Evolutionary conservation across 2,797 vertebrate genomes (phyloP).

Genomic region (Oophaga sylvatica): DNA sequence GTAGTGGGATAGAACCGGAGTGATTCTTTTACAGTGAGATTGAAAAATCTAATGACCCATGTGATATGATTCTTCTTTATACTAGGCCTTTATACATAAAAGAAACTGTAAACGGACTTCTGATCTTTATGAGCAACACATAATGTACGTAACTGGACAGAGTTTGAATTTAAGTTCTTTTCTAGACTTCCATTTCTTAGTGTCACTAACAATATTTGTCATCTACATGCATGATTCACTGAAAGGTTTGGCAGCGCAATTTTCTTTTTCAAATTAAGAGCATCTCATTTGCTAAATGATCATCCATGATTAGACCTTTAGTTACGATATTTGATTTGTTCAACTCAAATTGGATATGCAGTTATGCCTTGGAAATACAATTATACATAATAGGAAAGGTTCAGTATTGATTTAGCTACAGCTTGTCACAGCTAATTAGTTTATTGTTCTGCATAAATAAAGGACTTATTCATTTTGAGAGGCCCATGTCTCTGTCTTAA

Average conservation of each 20-base stretch:
- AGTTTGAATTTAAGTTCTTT: slow-evolving; percentile 1
- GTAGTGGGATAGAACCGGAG: no score
- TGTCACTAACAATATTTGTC: slow-evolving; percentile 56
- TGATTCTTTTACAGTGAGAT: no score
- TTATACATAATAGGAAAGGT: slow-evolving; percentile 62
- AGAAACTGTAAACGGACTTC: neutral
- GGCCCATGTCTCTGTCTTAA: slow-evolving; percentile 55
- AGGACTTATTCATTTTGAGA: slow-evolving; percentile 60
- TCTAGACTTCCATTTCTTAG: slow-evolving; percentile 9
- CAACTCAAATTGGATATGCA: slow-evolving; percentile 62
- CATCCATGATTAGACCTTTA: slow-evolving; percentile 62
- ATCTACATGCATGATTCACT: slow-evolving; percentile 41
- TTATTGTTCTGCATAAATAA: slow-evolving; percentile 63
- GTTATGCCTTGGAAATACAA: slow-evolving; percentile 62
- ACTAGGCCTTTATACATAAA: neutral
- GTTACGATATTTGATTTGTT: slow-evolving; percentile 62
- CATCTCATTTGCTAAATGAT: slow-evolving; percentile 62
- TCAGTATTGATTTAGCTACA: slow-evolving; percentile 62
- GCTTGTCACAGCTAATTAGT: slow-evolving; percentile 62
- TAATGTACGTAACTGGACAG: neutral
- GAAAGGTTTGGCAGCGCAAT: slow-evolving; percentile 58
- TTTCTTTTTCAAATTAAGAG: slow-evolving; percentile 61
- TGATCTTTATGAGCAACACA: neutral
- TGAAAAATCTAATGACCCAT: neutral
- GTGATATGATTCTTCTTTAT: neutral